Base-by-base conservation (phyloP, 2,113 vertebrate species). In the Rhipidura dahli region DNA sequence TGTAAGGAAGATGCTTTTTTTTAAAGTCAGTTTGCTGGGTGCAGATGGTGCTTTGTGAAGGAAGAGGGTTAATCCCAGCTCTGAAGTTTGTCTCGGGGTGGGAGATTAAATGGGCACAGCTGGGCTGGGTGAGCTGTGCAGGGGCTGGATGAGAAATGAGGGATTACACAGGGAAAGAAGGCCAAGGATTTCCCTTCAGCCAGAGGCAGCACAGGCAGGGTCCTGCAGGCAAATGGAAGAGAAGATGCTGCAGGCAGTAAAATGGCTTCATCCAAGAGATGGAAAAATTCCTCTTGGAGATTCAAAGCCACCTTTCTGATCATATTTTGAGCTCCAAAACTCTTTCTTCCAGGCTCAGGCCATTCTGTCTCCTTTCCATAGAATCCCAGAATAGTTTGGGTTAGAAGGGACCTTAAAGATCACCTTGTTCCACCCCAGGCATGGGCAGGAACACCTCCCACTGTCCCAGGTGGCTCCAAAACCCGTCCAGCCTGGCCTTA, bases 401-500 rank as follows among this genome's bases (percentile, higher is more conserved):
- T 53, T 5, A 42, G 72, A 57, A 87, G 20, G 13, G n/a, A 40
- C 28, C 44, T 73, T 13, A 14, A 35, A 78, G 5, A 1, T 0
- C 54, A 47, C 2, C 21, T 1, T 0, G 4, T 72, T 1, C 59
- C 53, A 9, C 4, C 11, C 28, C 10, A 56, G 39, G 64, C 1
- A 1, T 3, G 15, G 7, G 22, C 65, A 87, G 31, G 24, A 61
- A 20, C 31, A 31, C 20, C 49, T 72, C 0, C 68, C 14, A 4
- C 42, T 0, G 0, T 5, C n/a, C 3, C 87, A 56, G 44, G 9
- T 0, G 33, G 57, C 71, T 70, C 50, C n/a, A 26, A 83, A 7
- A 21, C 70, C 8, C 0, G 0, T 63, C 85, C 73, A 71, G 0
- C 70, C 75, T 26, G 42, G 1, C 28, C 53, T 56, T 1, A 66